phyloP scores from a whole-genome alignment of 2,888 invertebrate species.

The Lasioglossum zephyrum region DNA sequence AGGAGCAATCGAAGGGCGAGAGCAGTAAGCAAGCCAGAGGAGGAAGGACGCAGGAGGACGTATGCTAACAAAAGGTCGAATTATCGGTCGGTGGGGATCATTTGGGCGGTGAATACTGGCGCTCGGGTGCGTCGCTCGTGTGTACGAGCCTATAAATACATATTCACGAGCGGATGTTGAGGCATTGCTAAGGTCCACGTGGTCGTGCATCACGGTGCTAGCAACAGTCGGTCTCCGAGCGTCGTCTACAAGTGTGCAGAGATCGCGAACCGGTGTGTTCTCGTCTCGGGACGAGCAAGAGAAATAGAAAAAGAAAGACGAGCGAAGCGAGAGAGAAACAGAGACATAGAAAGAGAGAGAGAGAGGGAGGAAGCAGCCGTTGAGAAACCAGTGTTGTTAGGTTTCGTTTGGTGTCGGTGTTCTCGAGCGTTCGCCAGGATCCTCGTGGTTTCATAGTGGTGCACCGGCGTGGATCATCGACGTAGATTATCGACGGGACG shows the following conservation, averaged over 20 bases:
- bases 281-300: constrained; percentile 4
- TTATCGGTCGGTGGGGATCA: constrained; percentile 16
- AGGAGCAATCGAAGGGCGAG: background rate
- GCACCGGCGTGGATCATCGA: background rate
- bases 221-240: constrained; percentile 77
- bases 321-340: background rate
- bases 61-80: background rate
- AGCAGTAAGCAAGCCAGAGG: background rate
- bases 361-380: background rate
- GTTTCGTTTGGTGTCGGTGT: constrained; percentile 23
- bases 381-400: background rate
- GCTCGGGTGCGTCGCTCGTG: background rate
- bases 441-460: background rate
- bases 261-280: constrained; percentile 56
- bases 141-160: constrained; percentile 64
- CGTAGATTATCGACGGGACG: background rate
- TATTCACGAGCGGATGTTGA: constrained; percentile 68
- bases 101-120: constrained; percentile 3
- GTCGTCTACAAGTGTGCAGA: constrained; percentile 69
- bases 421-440: background rate
- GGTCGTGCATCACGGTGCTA: constrained; percentile 73
- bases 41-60: background rate
- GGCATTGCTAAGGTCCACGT: constrained; percentile 76
- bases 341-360: background rate
- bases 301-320: background rate